Evolutionary conservation across 2,888 invertebrate species (phyloP), one percentile per base, ranked within the genome.

Genomic region (Papilio protenor): DNA sequence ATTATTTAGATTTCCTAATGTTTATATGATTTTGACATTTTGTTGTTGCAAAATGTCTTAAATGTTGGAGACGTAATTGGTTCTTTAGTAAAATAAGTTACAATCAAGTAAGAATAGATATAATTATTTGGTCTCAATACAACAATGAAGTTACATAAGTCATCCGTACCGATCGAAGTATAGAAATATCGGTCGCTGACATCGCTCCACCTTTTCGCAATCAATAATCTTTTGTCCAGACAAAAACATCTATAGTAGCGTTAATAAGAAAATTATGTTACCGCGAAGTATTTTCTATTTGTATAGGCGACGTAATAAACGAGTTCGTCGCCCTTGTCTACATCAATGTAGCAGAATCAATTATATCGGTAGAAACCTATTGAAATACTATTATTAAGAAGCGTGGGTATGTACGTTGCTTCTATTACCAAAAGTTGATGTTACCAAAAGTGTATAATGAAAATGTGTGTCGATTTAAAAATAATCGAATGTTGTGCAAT

Each of bases 261-360:
- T 33, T 77, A 74, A 71, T 77, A 77, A 75, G 61, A 77, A 74
- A 74, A 71, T 71, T 75, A 79, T 81, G 79, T 79, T 79, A 82
- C 82, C 70, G n/a, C 49, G 61, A 74, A 59, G 69, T 27, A 70
- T 69, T 82, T 83, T 84, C 73, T 88, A 85, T 90, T 90, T 89
- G 88, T 84, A 86, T 82, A 87, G 89, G 88, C 82, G 80, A 81
- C 81, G 85, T 89, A 90, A 90, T 90, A 89, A 87, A 83, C 82
- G 84, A 86, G 66, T 47, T 77, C 86, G 86, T 86, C 86, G 83
- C 79, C 83, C 81, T 83, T 88, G 88, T 89, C 89, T 90, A 87
- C 83, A 21, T 49, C 33, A 71, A 85, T 71, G n/a, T 40, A 40
- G 47, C 57, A 33, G 27, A 74, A 74, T n/a, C 49, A 73, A 73